These are phyloP conservation scores for Pimpla rufipes DNA, from an alignment of 2,888 invertebrate genomes.

Conservation along the genomic window DNA sequence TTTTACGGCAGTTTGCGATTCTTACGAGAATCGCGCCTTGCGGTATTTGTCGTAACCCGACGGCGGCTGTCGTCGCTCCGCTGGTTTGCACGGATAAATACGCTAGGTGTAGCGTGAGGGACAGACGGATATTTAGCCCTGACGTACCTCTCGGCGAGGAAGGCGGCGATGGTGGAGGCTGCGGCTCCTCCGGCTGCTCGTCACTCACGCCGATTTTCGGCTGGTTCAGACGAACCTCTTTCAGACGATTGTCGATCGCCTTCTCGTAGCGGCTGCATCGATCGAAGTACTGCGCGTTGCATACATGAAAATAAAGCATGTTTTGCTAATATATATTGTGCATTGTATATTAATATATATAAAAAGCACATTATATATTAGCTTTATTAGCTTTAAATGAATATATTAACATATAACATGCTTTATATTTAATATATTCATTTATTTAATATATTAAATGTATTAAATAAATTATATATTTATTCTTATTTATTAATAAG, in stretches of 20 bases:
- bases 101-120: no score
- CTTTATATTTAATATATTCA: no score
- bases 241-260: slow-evolving; percentile 77
- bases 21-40: slow-evolving; percentile 52
- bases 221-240: slow-evolving; percentile 76
- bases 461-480: no score
- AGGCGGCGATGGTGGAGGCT: slow-evolving; percentile 32
- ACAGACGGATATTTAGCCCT: no score
- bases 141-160: slow-evolving; percentile 54
- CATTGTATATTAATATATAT: no score
- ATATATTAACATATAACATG: no score
- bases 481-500: no score
- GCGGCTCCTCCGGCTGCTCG: slow-evolving; percentile 47
- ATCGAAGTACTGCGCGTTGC: slow-evolving; percentile 76
- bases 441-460: no score
- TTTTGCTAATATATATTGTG: no score
- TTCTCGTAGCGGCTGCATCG: slow-evolving; percentile 78
- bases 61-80: slow-evolving; percentile 45
- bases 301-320: no score
- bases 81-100: slow-evolving; percentile 41
- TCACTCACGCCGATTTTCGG: slow-evolving; percentile 62
- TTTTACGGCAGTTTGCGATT: slow-evolving; percentile 62
- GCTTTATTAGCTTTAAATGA: no score
- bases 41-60: slow-evolving; percentile 25
- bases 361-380: no score